Evolutionary conservation across 2,797 vertebrate species (phyloP), one percentile per base, ranked within the genome.

Genomic region (Ibycter americanus): DNA sequence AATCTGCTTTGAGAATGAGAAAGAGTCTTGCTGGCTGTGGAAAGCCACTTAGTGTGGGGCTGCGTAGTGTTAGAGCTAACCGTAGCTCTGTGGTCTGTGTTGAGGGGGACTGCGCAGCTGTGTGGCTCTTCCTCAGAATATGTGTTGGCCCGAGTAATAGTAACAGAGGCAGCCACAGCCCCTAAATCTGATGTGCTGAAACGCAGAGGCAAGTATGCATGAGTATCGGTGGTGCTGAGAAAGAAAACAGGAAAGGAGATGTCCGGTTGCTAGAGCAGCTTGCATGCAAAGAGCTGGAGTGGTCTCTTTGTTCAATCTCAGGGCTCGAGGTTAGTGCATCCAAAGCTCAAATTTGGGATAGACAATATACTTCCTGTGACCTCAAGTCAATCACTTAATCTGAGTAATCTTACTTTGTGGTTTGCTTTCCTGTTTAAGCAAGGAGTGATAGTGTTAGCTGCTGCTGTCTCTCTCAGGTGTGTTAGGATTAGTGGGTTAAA

Each of bases 401-500:
- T 90, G 73, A 54, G 58, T 96, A 97, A 97, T 94, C 96, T 93
- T 49, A 85, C 93, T 96, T 83, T 16, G 72, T 68, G 85, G 82
- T 87, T 89, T 86, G 92, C 38, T 79, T 77, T 90, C 87, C 92
- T 86, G 72, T 91, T 81, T 49, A 56, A 91, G 92, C 93, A 72
- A 81, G 90, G 90, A 86, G 72, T 36, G 92, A 89, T 59, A 89
- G 89, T 26, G 90, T 93, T 83, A 96, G 91, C 3, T 6, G 68
- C 84, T 87, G 84, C 82, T 61, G 79, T 63, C 46, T 83, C 44
- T 78, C 92, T 93, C 94, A 97, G 96, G 95, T 97, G 94, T 94
- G 96, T 52, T 81, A 40, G 92, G 96, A 97, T 97, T 97, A 96
- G 93, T 14, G 73, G 79, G 96, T 96, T 97, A 97, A 96, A 95